A percentile compares a stretch with the other conserved stretches of the same genome.
Evolutionary conservation across 2,797 vertebrate species (phyloP).

Genomic region (Protosalanx chinensis): DNA sequence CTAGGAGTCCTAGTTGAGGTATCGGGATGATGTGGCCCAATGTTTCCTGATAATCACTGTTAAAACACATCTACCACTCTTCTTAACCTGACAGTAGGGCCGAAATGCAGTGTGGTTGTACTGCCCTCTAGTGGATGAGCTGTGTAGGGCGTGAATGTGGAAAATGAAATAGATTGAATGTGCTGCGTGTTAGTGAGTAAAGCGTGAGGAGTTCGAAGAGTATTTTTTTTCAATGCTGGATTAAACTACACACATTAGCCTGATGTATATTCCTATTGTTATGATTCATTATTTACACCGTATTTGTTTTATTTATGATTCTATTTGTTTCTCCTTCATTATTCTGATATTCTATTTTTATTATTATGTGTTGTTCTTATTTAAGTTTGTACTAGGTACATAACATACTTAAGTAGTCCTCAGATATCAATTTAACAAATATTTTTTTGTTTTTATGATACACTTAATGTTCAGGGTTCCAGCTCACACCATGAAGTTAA

Average conservation of each 20-base stretch:
- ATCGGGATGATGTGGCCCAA: constrained; percentile 19
- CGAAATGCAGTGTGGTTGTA: constrained; percentile 29
- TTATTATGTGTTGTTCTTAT: constrained; percentile 24
- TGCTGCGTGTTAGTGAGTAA: constrained; percentile 16
- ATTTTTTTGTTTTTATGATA: constrained; percentile 57
- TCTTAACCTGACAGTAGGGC: not conserved
- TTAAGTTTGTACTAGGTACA: constrained; percentile 13
- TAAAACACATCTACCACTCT: constrained; percentile 24
- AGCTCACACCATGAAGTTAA: constrained; percentile 58
- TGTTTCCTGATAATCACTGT: constrained; percentile 42
- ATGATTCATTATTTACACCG: constrained; percentile 30
- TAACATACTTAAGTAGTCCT: constrained; percentile 52
- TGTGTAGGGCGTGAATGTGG: constrained; percentile 6
- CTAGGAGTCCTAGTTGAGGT: constrained; percentile 15
- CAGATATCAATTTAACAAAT: constrained; percentile 44
- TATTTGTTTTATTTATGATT: constrained; percentile 60
- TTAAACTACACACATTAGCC: constrained; percentile 14
- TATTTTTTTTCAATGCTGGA: constrained; percentile 2
- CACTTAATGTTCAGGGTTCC: constrained; percentile 53
- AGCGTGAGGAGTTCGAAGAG: constrained; percentile 35
- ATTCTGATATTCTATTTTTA: constrained; percentile 39
- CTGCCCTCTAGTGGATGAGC: constrained; percentile 53
- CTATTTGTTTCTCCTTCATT: constrained; percentile 33
- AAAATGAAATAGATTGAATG: constrained; percentile 21
- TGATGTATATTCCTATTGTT: constrained; percentile 40